Percentiles rank a stretch among this genome's conserved stretches.
phyloP scores from a whole-genome alignment of 2,797 vertebrate genomes.

The Acrocephalus scirpaceus region DNA sequence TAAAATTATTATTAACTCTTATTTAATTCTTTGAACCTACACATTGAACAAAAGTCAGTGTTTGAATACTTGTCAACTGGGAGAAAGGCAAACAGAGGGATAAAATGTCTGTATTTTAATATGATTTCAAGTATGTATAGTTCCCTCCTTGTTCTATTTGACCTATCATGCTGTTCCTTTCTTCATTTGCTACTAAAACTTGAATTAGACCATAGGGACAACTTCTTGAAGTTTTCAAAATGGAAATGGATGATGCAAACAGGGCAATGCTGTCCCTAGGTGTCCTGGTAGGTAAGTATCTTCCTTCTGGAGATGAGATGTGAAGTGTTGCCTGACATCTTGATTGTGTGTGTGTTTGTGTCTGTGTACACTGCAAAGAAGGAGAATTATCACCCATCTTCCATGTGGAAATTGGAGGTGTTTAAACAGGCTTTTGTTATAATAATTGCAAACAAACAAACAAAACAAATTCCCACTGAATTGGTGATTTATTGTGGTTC shows the following conservation, averaged over 20 bases:
- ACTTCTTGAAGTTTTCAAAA: background rate
- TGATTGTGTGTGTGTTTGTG: background rate
- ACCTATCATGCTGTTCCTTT: accelerated
- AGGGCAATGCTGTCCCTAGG: background rate
- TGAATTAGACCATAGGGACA: background rate
- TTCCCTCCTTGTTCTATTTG: background rate
- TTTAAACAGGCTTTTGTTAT: background rate
- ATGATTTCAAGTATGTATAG: background rate
- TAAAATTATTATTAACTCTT: background rate
- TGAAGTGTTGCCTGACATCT: background rate
- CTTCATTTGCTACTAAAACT: background rate
- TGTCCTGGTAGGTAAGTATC: background rate
- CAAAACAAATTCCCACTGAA: background rate
- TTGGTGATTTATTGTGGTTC: background rate
- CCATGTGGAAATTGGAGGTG: background rate
- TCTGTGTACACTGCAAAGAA: too few relatives aligned
- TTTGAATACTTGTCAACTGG: background rate
- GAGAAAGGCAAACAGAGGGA: background rate
- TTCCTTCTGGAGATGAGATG: background rate
- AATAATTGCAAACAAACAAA: background rate
- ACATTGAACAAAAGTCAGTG: accelerated
- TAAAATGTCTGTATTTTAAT: background rate
- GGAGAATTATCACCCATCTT: background rate
- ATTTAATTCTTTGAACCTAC: background rate
- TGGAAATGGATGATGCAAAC: background rate